These are phyloP conservation scores for Sebastes wilsoni DNA, from an alignment of 2,797 vertebrate species.

Conservation along the genomic window DNA sequence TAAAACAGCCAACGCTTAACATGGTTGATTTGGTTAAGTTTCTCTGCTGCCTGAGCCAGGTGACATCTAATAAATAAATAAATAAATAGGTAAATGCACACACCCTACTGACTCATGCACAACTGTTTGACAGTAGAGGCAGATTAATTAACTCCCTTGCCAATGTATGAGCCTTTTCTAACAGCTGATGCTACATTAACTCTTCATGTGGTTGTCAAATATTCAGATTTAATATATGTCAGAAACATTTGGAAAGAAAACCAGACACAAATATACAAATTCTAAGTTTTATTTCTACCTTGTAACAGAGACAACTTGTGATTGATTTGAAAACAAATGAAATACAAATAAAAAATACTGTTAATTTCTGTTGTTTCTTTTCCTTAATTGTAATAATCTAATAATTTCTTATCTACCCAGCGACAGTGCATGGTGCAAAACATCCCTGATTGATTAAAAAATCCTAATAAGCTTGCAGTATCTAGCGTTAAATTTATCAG, in stretches of 20 bases:
- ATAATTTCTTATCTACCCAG: slow-evolving; percentile 75
- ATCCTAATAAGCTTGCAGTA: slow-evolving; percentile 60
- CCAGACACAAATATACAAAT: slow-evolving; percentile 74
- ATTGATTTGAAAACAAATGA: slow-evolving; percentile 74
- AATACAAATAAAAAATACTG: slow-evolving; percentile 79
- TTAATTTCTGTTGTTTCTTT: slow-evolving; percentile 47
- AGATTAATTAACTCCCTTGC: neutral
- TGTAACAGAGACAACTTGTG: slow-evolving; percentile 80
- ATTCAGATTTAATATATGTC: neutral
- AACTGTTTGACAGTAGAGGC: slow-evolving; percentile 11
- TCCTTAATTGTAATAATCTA: slow-evolving; percentile 60
- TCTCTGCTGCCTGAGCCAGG: neutral
- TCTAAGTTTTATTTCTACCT: slow-evolving; percentile 80
- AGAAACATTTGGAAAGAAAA: slow-evolving; percentile 2
- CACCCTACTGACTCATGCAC: slow-evolving; percentile 19
- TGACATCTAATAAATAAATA: slow-evolving; percentile 7
- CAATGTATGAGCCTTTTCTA: neutral
- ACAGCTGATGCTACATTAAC: neutral
- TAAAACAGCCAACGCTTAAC: neutral
- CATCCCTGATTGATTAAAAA: slow-evolving; percentile 84
- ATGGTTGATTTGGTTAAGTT: neutral
- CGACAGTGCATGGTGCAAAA: slow-evolving; percentile 83
- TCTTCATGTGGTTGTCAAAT: neutral
- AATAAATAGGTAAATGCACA: neutral
- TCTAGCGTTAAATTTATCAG: slow-evolving; percentile 61